Evolutionary conservation across 2,888 invertebrate genomes (phyloP).

Genomic region (Xanthia togata): DNA sequence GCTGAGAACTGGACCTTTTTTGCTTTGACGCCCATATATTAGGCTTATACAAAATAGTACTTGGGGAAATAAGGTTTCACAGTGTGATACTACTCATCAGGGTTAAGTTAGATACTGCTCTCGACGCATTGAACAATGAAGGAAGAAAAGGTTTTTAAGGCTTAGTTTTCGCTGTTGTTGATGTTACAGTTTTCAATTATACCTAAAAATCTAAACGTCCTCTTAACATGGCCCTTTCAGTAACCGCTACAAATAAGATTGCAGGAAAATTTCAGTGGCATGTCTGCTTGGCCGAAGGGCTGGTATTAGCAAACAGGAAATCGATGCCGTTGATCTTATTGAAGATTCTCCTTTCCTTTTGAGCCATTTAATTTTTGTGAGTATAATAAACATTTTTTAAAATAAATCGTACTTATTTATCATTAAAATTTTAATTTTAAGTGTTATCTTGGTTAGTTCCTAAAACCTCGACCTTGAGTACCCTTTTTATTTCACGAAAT

Average conservation of each 20-base stretch:
- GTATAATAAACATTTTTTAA: too few species aligned
- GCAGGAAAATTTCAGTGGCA: not conserved
- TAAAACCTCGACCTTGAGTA: constrained; percentile 8
- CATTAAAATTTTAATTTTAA: not conserved
- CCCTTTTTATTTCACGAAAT: constrained; percentile 22
- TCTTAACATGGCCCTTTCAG: not conserved
- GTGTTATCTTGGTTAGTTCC: not conserved
- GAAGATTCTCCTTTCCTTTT: not conserved
- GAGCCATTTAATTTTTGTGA: not conserved
- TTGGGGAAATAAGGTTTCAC: constrained; percentile 4
- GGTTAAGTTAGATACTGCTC: not conserved
- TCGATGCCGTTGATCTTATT: not conserved
- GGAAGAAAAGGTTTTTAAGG: not conserved
- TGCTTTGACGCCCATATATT: not conserved
- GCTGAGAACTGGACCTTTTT: too few species aligned
- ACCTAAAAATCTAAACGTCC: not conserved
- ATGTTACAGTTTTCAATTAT: not conserved
- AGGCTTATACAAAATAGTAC: not conserved
- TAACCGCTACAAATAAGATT: not conserved
- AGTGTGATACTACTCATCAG: not conserved
- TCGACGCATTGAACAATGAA: not conserved
- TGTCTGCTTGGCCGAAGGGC: not conserved
- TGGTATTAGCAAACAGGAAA: not conserved
- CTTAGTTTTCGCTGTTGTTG: not conserved
- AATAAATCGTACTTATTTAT: not conserved